phyloP scores from a whole-genome alignment of 2,797 vertebrate species.

The Labeo calbasu region DNA sequence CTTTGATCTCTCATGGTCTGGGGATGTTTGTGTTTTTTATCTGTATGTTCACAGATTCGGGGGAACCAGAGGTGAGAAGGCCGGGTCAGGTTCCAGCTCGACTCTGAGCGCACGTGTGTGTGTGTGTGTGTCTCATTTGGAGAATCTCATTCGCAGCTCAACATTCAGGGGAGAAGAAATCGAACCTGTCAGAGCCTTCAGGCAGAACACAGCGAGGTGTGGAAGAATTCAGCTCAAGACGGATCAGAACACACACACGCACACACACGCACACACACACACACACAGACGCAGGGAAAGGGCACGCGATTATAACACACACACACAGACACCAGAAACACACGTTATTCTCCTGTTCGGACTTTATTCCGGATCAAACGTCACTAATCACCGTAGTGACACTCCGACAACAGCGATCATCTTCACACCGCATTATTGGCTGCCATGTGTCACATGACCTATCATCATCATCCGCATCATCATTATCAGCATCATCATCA shows the following conservation, averaged over 20 bases:
- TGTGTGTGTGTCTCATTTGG: conserved; percentile 74
- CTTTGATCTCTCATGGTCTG: conserved; percentile 51
- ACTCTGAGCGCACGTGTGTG: conserved; percentile 56
- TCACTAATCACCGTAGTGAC: conserved; percentile 18
- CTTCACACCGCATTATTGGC: conserved; percentile 45
- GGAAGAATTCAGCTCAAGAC: conserved; percentile 72
- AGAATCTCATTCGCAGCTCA: conserved; percentile 85
- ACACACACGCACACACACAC: conserved; percentile 30
- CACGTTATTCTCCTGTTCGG: neutral
- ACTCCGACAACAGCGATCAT: conserved; percentile 34
- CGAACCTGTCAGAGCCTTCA: conserved; percentile 83
- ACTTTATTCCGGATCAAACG: conserved; percentile 7
- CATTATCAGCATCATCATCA: conserved; percentile 29
- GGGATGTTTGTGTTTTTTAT: conserved; percentile 57
- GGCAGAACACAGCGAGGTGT: conserved; percentile 81
- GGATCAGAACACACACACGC: conserved; percentile 35
- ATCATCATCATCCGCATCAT: conserved; percentile 23
- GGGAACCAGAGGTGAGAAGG: conserved; percentile 77
- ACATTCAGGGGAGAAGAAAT: conserved; percentile 78
- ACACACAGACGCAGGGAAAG: conserved; percentile 35
- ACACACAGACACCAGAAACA: conserved; percentile 12
- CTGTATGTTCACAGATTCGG: conserved; percentile 71
- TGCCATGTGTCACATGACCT: conserved; percentile 44
- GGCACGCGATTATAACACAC: neutral
- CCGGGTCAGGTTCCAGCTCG: conserved; percentile 80